These are phyloP conservation scores for Antheraea yamamai DNA, from an alignment of 2,888 invertebrate species.

Conservation along the genomic window DNA sequence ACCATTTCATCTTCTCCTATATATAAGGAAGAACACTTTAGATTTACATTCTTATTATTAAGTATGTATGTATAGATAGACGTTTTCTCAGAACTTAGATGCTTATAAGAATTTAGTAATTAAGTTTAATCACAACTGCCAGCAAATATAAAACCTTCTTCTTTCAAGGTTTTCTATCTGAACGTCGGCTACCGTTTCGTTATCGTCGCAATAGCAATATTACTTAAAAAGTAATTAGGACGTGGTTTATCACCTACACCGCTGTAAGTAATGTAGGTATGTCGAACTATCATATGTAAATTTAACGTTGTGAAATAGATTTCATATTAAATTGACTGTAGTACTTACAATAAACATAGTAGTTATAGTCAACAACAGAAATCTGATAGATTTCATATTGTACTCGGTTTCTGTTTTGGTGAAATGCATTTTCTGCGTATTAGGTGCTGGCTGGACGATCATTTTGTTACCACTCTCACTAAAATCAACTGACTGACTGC, in stretches of 20 bases:
- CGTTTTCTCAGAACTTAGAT: too few species aligned
- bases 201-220: neutral
- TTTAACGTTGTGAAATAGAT: neutral
- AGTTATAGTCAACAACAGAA: constrained; percentile 71
- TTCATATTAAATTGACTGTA: neutral
- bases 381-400: constrained; percentile 74
- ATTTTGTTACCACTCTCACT: constrained; percentile 33
- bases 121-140: neutral
- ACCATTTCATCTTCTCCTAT: too few species aligned
- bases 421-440: constrained; percentile 57
- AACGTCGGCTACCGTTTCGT: neutral
- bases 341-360: constrained; percentile 74
- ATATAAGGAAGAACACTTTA: too few species aligned
- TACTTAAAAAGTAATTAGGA: neutral
- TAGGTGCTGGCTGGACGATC: constrained; percentile 32
- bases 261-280: neutral
- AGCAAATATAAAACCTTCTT: neutral
- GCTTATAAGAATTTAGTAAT: neutral
- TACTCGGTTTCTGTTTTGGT: constrained; percentile 69
- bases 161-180: neutral
- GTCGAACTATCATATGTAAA: neutral
- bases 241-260: neutral
- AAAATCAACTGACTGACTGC: constrained; percentile 12
- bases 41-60: too few species aligned
- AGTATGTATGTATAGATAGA: too few species aligned